Conservation (phyloP, 2,888 invertebrate species). For the Hypsopygia costalis region DNA sequence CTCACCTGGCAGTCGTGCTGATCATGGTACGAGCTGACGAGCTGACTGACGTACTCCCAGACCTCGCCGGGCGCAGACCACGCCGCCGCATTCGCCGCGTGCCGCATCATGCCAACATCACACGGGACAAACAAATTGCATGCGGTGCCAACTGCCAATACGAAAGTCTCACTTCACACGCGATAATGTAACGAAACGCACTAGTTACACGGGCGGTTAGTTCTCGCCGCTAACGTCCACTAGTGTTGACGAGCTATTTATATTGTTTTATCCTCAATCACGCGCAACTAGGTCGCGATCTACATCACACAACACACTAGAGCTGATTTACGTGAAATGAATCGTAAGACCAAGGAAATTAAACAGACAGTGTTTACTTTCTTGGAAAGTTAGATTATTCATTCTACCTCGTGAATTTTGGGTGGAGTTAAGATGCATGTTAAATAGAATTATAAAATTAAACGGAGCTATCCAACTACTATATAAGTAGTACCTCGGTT, state of each 20-base stretch:
- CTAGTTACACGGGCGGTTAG: conserved; percentile 30
- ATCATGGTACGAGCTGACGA: conserved; percentile 82
- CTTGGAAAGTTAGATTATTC: conserved; percentile 18
- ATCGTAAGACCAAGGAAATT: conserved; percentile 27
- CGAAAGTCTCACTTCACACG: conserved; percentile 29
- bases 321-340: conserved; percentile 48
- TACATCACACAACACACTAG: conserved; percentile 60
- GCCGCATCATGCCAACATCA: conserved; percentile 76
- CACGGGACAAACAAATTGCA: conserved; percentile 23
- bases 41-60: conserved; percentile 84
- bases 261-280: conserved; percentile 79
- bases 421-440: too few species aligned
- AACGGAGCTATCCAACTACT: too few species aligned
- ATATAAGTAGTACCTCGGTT: too few species aligned
- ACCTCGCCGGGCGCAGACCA: conserved; percentile 81
- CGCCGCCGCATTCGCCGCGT: conserved; percentile 64
- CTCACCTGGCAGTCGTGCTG: conserved; percentile 74
- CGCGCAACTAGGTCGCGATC: conserved; percentile 75
- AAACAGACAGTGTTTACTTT: conserved; percentile 1
- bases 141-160: conserved; percentile 17
- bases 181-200: conserved; percentile 30
- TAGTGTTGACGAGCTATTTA: conserved; percentile 75
- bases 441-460: too few species aligned
- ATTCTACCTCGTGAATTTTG: too few species aligned
- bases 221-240: conserved; percentile 47